Evolutionary conservation across 2,888 invertebrate species (phyloP).

Genomic region (Athalia cordata): DNA sequence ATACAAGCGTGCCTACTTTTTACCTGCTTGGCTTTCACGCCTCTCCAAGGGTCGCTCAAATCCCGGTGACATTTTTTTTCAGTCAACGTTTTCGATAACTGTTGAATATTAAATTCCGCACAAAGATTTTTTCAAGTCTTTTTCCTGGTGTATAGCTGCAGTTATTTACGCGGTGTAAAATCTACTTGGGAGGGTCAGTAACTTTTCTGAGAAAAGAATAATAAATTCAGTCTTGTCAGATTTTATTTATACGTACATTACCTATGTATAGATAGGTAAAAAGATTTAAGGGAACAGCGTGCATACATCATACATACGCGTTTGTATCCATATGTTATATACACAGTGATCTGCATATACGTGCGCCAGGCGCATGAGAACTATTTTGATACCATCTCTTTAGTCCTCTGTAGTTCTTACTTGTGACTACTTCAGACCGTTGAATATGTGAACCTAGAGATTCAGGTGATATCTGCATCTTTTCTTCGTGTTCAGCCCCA

Average conservation of each 20-base stretch:
- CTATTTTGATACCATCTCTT: constrained; percentile 38
- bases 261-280: neutral
- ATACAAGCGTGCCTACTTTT: neutral
- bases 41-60: too few relatives aligned
- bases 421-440: constrained; percentile 8
- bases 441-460: constrained; percentile 13
- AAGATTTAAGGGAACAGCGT: neutral
- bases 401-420: constrained; percentile 14
- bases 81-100: too few relatives aligned
- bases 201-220: constrained; percentile 26
- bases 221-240: constrained; percentile 32
- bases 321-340: constrained; percentile 8
- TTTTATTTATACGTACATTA: constrained; percentile 23
- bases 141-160: too few relatives aligned
- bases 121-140: too few relatives aligned
- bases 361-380: constrained; percentile 30
- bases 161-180: too few relatives aligned
- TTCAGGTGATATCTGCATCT: constrained; percentile 30
- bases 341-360: constrained; percentile 4
- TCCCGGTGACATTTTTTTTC: too few relatives aligned
- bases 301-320: constrained; percentile 18
- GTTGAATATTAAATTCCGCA: too few relatives aligned
- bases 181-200: too few relatives aligned
- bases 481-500: neutral
- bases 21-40: neutral